Evolutionary conservation across 2,888 invertebrate species (phyloP).

Genomic region (Argynnis bischoffii): DNA sequence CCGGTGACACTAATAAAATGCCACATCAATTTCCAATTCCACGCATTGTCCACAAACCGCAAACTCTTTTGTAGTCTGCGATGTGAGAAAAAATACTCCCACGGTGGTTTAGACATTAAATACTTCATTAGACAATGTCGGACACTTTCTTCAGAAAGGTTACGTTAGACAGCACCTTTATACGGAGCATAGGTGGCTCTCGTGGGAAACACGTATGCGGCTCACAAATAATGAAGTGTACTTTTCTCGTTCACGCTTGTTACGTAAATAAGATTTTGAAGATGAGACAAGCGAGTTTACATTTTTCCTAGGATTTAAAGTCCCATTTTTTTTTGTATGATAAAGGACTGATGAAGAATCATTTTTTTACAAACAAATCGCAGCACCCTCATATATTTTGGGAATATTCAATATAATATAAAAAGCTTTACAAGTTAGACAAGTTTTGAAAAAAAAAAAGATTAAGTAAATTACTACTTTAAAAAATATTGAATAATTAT

Average conservation of each 20-base stretch:
- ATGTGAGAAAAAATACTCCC: constrained; percentile 34
- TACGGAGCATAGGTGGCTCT: constrained; percentile 25
- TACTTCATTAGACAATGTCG: constrained; percentile 53
- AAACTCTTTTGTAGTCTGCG: constrained; percentile 22
- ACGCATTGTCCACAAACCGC: constrained; percentile 32
- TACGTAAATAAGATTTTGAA: constrained; percentile 59
- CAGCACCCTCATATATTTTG: too few species aligned
- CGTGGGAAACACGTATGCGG: constrained; percentile 70
- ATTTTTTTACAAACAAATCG: too few species aligned
- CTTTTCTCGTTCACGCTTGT: constrained; percentile 63
- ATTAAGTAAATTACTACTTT: too few species aligned
- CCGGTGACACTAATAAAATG: constrained; percentile 18
- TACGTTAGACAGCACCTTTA: constrained; percentile 40
- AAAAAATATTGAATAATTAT: too few species aligned
- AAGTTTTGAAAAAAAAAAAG: too few species aligned
- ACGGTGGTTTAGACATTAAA: constrained; percentile 41
- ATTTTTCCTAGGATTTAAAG: too few species aligned
- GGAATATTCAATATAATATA: too few species aligned
- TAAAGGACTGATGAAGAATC: too few species aligned
- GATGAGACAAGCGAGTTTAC: constrained; percentile 38
- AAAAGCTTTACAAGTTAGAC: too few species aligned
- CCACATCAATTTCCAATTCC: constrained; percentile 32
- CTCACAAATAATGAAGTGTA: constrained; percentile 54
- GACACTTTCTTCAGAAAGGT: constrained; percentile 64
- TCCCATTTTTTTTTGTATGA: too few species aligned